Conservation (phyloP, 2,797 vertebrate species). For the Squalus acanthias region DNA sequence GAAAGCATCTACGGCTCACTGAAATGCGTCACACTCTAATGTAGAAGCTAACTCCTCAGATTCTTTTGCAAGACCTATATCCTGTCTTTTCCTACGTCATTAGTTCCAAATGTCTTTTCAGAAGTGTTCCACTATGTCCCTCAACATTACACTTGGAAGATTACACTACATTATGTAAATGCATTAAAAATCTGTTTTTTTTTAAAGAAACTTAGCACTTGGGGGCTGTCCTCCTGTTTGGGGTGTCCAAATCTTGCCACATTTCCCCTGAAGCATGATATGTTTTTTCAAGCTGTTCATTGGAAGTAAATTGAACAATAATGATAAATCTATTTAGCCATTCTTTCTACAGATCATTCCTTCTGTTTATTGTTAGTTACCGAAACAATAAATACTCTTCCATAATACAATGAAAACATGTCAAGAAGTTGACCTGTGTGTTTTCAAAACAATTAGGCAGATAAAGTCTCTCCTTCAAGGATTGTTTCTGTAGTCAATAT, state of each 20-base stretch:
- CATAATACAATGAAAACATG: conserved; percentile 14
- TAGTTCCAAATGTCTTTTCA: background rate
- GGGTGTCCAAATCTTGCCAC: no score
- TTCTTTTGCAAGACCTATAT: background rate
- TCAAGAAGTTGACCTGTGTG: conserved; percentile 26
- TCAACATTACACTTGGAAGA: background rate
- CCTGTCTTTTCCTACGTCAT: background rate
- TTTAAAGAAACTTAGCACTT: background rate
- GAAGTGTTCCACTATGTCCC: background rate
- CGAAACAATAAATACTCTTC: background rate
- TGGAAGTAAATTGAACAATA: background rate
- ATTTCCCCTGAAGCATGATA: background rate
- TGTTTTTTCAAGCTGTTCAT: background rate
- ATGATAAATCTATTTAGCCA: background rate
- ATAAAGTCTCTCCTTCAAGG: conserved; percentile 3
- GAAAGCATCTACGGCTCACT: background rate
- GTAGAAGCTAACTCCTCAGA: background rate
- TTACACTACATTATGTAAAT: background rate
- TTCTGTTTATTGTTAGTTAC: conserved; percentile 21
- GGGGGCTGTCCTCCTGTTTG: background rate
- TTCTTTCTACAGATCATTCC: background rate
- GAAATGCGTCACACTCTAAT: background rate
- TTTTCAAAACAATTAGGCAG: conserved; percentile 30
- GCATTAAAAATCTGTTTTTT: background rate
- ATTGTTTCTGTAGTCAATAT: conserved; percentile 20